Evolutionary conservation across 2,113 vertebrate genomes (phyloP).

Genomic region (Elephas maximus): DNA sequence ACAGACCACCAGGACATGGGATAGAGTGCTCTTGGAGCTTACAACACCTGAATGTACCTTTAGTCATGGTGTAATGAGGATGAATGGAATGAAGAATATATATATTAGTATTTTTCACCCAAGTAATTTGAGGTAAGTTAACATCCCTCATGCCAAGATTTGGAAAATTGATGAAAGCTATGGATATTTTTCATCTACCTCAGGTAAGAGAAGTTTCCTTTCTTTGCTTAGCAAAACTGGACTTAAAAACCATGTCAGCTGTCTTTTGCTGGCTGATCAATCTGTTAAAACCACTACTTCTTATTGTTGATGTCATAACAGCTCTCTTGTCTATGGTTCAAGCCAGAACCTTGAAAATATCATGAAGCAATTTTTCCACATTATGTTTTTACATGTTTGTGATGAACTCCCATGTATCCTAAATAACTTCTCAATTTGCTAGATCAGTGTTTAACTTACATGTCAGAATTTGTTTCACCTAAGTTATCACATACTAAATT

Average conservation of each 20-base stretch:
- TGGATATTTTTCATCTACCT: not conserved
- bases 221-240: not conserved
- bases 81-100: not conserved
- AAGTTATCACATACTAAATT: not conserved
- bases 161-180: not conserved
- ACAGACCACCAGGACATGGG: no score
- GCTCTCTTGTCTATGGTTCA: not conserved
- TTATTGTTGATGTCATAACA: not conserved
- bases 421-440: not conserved
- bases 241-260: not conserved
- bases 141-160: not conserved
- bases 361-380: not conserved
- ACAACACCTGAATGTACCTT: not conserved
- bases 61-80: not conserved
- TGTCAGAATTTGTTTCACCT: not conserved
- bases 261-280: not conserved
- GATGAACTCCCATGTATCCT: not conserved
- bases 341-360: not conserved
- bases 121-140: not conserved
- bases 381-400: not conserved
- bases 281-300: not conserved
- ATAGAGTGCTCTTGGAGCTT: not conserved
- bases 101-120: not conserved
- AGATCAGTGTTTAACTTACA: not conserved
- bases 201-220: not conserved